phyloP scores from a whole-genome alignment of 2,797 vertebrate species.

The Perodicticus potto region DNA sequence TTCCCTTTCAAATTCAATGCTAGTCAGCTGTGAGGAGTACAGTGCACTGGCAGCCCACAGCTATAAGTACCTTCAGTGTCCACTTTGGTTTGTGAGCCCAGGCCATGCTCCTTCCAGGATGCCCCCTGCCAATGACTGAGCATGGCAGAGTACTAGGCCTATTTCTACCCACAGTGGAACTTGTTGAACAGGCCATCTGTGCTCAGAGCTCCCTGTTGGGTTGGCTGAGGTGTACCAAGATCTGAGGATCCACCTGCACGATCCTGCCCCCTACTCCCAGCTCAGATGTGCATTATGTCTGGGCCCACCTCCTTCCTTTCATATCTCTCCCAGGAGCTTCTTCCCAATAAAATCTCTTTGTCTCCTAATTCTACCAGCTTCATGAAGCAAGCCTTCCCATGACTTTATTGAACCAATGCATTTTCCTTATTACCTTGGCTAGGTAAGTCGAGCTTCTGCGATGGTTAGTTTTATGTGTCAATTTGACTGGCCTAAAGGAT shows the following conservation, averaged over 20 bases:
- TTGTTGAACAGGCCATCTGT: neutral
- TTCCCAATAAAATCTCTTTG: neutral
- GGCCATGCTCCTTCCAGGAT: neutral
- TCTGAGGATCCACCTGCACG: neutral
- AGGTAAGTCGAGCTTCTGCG: neutral
- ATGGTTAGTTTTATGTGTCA: neutral
- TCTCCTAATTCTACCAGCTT: neutral
- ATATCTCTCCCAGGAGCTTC: neutral
- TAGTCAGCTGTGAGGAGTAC: too few relatives aligned
- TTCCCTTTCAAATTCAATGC: neutral
- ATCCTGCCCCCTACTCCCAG: neutral
- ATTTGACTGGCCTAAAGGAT: neutral
- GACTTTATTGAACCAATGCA: neutral
- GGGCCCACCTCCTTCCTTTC: neutral
- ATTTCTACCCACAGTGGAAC: neutral
- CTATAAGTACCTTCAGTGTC: neutral
- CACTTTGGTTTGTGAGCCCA: neutral
- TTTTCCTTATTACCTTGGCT: neutral
- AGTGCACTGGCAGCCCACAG: rapidly evolving
- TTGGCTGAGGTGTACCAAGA: neutral
- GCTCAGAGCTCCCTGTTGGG: neutral
- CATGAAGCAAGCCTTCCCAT: neutral
- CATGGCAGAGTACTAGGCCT: neutral
- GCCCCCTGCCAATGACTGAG: neutral
- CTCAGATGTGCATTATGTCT: neutral